These are phyloP conservation scores for Caenorhabditis sp. DNA, from an alignment of 2,888 invertebrate genomes.

Conservation along the genomic window DNA sequence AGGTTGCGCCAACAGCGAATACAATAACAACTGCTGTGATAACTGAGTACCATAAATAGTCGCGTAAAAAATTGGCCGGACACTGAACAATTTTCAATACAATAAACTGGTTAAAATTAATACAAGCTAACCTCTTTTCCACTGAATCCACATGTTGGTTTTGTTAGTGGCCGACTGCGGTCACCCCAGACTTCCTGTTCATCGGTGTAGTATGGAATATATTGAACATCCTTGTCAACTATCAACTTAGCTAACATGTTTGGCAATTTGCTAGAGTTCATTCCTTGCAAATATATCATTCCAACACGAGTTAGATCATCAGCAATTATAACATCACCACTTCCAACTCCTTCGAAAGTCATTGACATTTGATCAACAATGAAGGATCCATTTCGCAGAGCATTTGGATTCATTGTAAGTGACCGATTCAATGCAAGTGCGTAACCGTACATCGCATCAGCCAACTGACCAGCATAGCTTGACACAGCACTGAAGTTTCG, in stretches of 20 bases:
- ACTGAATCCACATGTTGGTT: slow-evolving; percentile 44
- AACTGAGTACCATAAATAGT: slow-evolving; percentile 43
- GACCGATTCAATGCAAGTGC: slow-evolving; percentile 36
- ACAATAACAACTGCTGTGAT: slow-evolving; percentile 32
- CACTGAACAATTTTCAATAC: slow-evolving; percentile 24
- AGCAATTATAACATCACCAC: slow-evolving; percentile 24
- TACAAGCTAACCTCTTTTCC: slow-evolving; percentile 14
- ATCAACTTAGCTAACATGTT: slow-evolving; percentile 20
- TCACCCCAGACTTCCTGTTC: slow-evolving; percentile 29
- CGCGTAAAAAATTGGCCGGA: slow-evolving; percentile 38
- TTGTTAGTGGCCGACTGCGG: slow-evolving; percentile 26
- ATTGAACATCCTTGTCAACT: slow-evolving; percentile 10
- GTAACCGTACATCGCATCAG: slow-evolving; percentile 45
- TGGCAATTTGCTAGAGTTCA: slow-evolving; percentile 30
- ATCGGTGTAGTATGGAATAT: slow-evolving; percentile 11
- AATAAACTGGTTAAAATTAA: too few relatives aligned
- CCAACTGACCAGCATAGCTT: slow-evolving; percentile 39
- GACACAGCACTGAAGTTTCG: slow-evolving; percentile 16
- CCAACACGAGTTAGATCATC: slow-evolving; percentile 27
- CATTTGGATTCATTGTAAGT: not conserved
- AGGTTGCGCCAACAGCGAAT: slow-evolving; percentile 26
- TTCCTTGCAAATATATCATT: slow-evolving; percentile 26
- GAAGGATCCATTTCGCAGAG: slow-evolving; percentile 4
- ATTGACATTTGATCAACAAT: slow-evolving; percentile 23
- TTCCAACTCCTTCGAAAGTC: slow-evolving; percentile 16